Evolutionary conservation across 1,140 invertebrate species (phyloP).

Genomic region (Diabrotica virgifera): DNA sequence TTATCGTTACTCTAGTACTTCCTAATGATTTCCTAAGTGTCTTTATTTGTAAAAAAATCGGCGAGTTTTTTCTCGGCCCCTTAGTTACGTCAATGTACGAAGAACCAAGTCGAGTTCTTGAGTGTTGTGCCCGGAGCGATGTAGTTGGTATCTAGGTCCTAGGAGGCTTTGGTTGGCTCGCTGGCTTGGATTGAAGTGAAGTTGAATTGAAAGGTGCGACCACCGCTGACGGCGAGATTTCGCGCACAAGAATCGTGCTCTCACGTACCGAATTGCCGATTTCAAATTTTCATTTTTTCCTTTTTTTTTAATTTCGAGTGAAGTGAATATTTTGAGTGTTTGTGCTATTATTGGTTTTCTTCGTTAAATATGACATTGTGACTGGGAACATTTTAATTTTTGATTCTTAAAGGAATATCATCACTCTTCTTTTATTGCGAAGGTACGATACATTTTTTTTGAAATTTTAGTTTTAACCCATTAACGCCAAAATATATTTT

Average conservation of each 20-base stretch:
- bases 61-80: no score
- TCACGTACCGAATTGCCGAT: background rate
- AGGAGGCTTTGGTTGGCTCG: slow-evolving; percentile 8
- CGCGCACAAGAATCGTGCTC: background rate
- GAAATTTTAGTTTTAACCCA: no score
- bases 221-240: background rate
- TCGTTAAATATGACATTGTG: no score
- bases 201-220: slow-evolving; percentile 8
- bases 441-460: no score
- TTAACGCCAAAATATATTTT: no score
- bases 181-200: background rate
- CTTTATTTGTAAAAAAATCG: no score
- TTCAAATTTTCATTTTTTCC: background rate
- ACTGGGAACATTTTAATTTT: no score
- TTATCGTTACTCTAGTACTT: no score
- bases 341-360: no score
- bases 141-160: slow-evolving; percentile 17
- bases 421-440: no score
- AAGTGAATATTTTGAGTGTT: background rate
- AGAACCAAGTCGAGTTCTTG: background rate
- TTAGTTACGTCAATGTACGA: background rate
- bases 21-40: no score
- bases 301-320: background rate
- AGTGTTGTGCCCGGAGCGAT: background rate
- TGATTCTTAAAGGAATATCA: no score